These are phyloP conservation scores for Tamandua tetradactyla DNA, from an alignment of 2,797 vertebrate genomes.

Conservation along the genomic window DNA sequence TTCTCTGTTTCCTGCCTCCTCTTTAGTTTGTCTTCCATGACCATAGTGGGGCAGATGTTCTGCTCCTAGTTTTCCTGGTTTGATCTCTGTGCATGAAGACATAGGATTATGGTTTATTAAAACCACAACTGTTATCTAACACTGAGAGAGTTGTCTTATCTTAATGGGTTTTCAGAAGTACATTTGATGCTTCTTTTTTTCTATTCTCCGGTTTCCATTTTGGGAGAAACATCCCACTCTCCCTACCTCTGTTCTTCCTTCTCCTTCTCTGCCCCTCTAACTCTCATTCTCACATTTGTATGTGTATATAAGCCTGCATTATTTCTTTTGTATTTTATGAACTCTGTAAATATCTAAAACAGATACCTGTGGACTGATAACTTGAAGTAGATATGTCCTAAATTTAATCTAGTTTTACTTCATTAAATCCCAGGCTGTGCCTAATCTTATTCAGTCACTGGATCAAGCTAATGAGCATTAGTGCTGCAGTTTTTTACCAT, in stretches of 20 bases:
- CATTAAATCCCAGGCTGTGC: background rate
- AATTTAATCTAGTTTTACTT: conserved; percentile 37
- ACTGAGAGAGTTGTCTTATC: conserved; percentile 35
- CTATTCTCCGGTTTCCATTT: conserved; percentile 39
- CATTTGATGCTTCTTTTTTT: background rate
- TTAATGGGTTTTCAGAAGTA: conserved; percentile 30
- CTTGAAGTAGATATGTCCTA: background rate
- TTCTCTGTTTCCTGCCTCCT: conserved; percentile 6
- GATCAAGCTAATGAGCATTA: conserved; percentile 22
- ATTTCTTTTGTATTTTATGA: conserved; percentile 57
- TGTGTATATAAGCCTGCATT: conserved; percentile 17
- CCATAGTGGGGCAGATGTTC: conserved; percentile 4
- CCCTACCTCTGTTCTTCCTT: background rate
- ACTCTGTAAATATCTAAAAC: conserved; percentile 47
- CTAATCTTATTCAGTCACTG: conserved; percentile 39
- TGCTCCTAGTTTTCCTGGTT: conserved; percentile 42
- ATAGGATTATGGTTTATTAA: conserved; percentile 6
- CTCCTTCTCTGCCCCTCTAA: background rate
- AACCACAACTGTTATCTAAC: background rate
- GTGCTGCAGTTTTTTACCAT: conserved; percentile 17
- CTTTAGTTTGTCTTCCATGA: conserved; percentile 54
- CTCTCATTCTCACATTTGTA: background rate
- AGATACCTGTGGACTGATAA: background rate
- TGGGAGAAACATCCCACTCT: background rate
- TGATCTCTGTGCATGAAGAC: conserved; percentile 17